Evolutionary conservation across 2,113 vertebrate genomes (phyloP), one percentile per base, ranked within the genome.

Genomic region (Petrocephalus microphthalmus): DNA sequence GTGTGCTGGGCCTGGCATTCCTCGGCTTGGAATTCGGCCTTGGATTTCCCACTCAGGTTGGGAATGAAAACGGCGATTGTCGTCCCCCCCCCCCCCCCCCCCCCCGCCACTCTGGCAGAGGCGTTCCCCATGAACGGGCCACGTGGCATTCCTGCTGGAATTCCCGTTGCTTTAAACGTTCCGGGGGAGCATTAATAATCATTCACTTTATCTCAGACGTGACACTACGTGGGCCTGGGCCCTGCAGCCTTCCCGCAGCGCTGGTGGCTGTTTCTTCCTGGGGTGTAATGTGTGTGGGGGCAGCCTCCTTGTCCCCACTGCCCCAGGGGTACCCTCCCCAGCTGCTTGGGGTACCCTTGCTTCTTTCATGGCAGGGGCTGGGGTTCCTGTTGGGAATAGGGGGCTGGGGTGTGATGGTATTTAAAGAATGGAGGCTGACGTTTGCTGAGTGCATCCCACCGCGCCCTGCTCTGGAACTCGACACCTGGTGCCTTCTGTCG

Each of bases 401-500:
- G 84, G 84, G 52, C 25, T n/a, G 51, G 53, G n/a, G 25, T 0
- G 2, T 52, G 84, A 7, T 15, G n/a, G 33, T 37, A 85, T 85
- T 85, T 56, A n/a, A 85, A 29, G 51, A 85, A 57, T 54, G 53
- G 52, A 13, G 52, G 33, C 25, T 37, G 52, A 56, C 29, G 52
- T 67, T 13, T 67, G 60, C 60, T 29, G n/a, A 22, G 15, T 51
- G 13, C 4, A 45, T 25, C 45, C n/a, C 45, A 51, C 47, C 82
- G 52, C 84, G 29, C 49, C 83, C 84, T n/a, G 10, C 19, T 29
- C 29, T 85, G 84, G 51, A 56, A 37, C 52, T 29, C 84, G 37
- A 37, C 84, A 85, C 84, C 84, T 85, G 84, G 84, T 85, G 84
- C 84, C 52, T 85, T 56, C 84, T 17, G 84, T 53, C 17, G 25